Evolutionary conservation across 2,113 vertebrate genomes (phyloP).

Genomic region (Neodon shergylaensis): DNA sequence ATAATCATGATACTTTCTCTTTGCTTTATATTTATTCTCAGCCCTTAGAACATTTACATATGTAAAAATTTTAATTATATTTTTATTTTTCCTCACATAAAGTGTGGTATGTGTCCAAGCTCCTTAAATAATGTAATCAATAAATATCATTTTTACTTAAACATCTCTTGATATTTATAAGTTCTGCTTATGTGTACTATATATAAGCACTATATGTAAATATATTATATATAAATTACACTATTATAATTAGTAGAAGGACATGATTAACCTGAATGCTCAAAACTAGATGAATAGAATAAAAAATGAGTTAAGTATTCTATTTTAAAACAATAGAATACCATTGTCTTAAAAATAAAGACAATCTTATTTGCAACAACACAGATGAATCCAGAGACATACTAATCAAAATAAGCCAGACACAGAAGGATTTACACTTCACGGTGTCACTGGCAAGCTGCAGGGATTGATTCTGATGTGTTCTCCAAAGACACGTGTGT

Average conservation of each 20-base stretch:
- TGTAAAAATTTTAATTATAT: background rate
- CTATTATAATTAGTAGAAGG: background rate
- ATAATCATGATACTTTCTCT: background rate
- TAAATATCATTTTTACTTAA: background rate
- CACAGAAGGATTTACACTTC: background rate
- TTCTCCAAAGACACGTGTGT: background rate
- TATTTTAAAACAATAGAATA: no score
- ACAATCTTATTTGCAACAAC: background rate
- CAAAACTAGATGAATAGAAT: background rate
- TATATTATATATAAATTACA: background rate
- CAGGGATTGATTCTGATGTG: background rate
- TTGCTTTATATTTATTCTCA: conserved; percentile 29
- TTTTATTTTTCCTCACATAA: conserved; percentile 14
- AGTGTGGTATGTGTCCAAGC: background rate
- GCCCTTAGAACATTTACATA: background rate
- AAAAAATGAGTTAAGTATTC: background rate
- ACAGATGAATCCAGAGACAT: background rate
- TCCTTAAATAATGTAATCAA: background rate
- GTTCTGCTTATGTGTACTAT: background rate
- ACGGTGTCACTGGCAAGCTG: background rate
- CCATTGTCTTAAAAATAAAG: background rate
- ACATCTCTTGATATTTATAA: background rate
- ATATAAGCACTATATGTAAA: background rate
- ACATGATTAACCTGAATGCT: background rate
- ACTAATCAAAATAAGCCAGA: background rate